Percentiles rank a stretch among this genome's conserved stretches.
Evolutionary conservation across 2,888 invertebrate species (phyloP).

Genomic region (Philopedon plagiatum): DNA sequence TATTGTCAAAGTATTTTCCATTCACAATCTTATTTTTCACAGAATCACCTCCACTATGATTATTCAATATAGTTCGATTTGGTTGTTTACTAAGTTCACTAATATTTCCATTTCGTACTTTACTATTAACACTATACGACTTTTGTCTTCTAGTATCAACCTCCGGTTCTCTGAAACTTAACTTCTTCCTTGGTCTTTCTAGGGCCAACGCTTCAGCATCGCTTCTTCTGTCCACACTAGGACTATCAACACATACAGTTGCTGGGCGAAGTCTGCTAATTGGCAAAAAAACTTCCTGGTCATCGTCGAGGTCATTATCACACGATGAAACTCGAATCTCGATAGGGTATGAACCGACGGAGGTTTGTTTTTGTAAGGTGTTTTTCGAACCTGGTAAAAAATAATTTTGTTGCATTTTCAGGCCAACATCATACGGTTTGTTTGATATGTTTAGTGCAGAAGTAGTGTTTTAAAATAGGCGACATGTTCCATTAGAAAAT

Average conservation of each 20-base stretch:
- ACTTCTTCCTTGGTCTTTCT: conserved; percentile 84
- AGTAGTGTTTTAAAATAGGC: too few species aligned
- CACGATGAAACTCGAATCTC: conserved; percentile 60
- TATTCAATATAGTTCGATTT: conserved; percentile 3
- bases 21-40: conserved; percentile 8
- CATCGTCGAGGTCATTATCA: conserved; percentile 54
- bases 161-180: conserved; percentile 90
- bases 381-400: conserved; percentile 20
- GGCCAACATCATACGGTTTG: too few species aligned
- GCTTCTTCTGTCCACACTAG: conserved; percentile 62
- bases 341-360: conserved; percentile 65
- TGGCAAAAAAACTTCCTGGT: conserved; percentile 46
- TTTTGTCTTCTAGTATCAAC: conserved; percentile 63
- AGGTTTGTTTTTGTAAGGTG: conserved; percentile 65
- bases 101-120: background rate
- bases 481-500: too few species aligned
- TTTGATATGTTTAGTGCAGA: too few species aligned
- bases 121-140: background rate
- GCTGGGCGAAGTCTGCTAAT: conserved; percentile 62
- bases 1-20: conserved; percentile 2
- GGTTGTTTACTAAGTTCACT: conserved; percentile 15
- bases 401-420: too few species aligned
- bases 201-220: conserved; percentile 68
- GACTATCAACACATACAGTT: conserved; percentile 63
- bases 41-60: background rate